Evolutionary conservation across 2,888 invertebrate species (phyloP), one percentile per base, ranked within the genome.

Genomic region (Nudaria mundana): DNA sequence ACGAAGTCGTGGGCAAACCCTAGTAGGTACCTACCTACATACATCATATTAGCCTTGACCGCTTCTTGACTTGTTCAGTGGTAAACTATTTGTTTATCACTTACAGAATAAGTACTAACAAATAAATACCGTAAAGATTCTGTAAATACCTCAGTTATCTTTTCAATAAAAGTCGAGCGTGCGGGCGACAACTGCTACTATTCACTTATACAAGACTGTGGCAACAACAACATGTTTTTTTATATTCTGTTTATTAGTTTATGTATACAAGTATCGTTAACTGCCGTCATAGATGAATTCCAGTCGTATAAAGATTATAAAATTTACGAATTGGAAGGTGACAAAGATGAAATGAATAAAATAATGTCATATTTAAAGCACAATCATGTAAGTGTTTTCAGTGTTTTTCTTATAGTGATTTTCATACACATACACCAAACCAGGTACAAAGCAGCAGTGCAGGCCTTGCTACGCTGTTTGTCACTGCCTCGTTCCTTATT

Each of bases 381-480:
- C 4, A 43, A 58, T 33, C 56, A 67, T 48, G 78, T 79, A 48
- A 76, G 76, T 71, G 14, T 5, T n/a, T 29, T 29, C 5, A 8
- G 8, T 24, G 6, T 25, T 25, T 5, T 5, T 25, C 1, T 3
- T 10, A 2, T 24, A 11, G n/a, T 16, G 5, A 5, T 18, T 26
- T 14, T 25, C n/a, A n/a, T n/a, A n/a, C n/a, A n/a, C n/a, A n/a
- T n/a, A n/a, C n/a, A n/a, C n/a, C n/a, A n/a, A n/a, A n/a, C n/a
- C n/a, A n/a, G n/a, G n/a, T n/a, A n/a, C n/a, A n/a, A n/a, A n/a
- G n/a, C n/a, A n/a, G n/a, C n/a, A n/a, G n/a, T n/a, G n/a, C n/a
- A n/a, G n/a, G n/a, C n/a, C n/a, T n/a, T n/a, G n/a, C n/a, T n/a
- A n/a, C n/a, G n/a, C n/a, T n/a, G n/a, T n/a, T n/a, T n/a, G n/a